These are phyloP conservation scores for Apamea anceps DNA, from an alignment of 2,888 invertebrate genomes.

Conservation along the genomic window DNA sequence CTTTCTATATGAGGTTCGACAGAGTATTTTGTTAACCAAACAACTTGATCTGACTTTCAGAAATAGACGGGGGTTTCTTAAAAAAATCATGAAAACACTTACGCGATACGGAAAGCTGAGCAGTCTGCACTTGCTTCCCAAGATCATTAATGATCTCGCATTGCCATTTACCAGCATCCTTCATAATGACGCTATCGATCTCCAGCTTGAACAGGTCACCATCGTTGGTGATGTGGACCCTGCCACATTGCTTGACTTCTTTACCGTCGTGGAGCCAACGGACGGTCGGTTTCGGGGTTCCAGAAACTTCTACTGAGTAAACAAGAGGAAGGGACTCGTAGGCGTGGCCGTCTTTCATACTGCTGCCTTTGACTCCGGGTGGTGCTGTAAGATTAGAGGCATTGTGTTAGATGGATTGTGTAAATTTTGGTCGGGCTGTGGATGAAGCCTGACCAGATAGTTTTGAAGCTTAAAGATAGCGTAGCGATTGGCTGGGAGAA, in stretches of 20 bases:
- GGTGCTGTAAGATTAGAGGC: slow-evolving; percentile 87
- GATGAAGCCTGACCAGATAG: neutral
- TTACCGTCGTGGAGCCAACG: slow-evolving; percentile 95
- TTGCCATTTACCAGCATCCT: slow-evolving; percentile 95
- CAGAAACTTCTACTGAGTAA: slow-evolving; percentile 94
- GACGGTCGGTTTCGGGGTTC: slow-evolving; percentile 94
- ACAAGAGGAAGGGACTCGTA: slow-evolving; percentile 95
- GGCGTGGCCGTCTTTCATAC: slow-evolving; percentile 93
- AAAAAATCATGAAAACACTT: slow-evolving; percentile 75
- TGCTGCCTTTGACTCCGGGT: slow-evolving; percentile 93
- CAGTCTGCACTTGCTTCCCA: slow-evolving; percentile 94
- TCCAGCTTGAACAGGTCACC: slow-evolving; percentile 94
- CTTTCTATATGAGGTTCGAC: neutral
- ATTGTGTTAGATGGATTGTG: slow-evolving; percentile 14
- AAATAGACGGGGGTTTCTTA: neutral
- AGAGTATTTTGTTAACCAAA: neutral
- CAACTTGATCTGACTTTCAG: neutral
- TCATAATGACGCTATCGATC: slow-evolving; percentile 92
- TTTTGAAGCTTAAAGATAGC: slow-evolving; percentile 25
- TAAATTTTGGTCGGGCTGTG: neutral
- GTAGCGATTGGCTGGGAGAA: slow-evolving; percentile 49
- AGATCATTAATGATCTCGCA: slow-evolving; percentile 95
- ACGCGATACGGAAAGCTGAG: slow-evolving; percentile 93
- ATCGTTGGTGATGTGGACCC: slow-evolving; percentile 91
- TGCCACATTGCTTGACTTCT: slow-evolving; percentile 92